Base-by-base conservation (phyloP, 92 coral and sea anemone genomes). In the Hydrozoanthus gracilis region DNA sequence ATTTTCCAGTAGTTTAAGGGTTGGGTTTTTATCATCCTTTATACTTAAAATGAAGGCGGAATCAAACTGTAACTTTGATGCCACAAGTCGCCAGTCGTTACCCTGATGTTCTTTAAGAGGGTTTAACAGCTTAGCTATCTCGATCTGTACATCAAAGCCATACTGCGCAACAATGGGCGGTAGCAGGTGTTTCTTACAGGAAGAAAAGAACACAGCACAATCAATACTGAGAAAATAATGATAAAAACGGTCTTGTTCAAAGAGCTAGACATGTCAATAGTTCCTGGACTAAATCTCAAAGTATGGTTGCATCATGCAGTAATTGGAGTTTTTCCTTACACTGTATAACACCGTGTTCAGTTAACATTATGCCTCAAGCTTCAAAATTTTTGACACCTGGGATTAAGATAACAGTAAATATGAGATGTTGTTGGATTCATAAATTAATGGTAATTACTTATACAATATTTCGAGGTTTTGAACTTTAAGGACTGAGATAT, bases 71-170 rank as follows among this genome's bases (percentile, higher is more conserved):
- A 96, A 88, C 15, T 95, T 87, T 8, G 98, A 96, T 4, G 95
- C 96, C 51, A 96, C 90, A 13, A 83, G 58, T 6, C 98, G 88
- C 93, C 95, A 96, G 77, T 96, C 98, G 80, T 77, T 82, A 45
- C 92, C 91, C 58, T 20, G 7, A n/a, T 80, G 92, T 18, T 88
- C 89, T 74, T 90, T 96, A 44, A 17, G 77, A 10, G 82, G 89
- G 73, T 96, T 82, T 16, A 96, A 87, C 2, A 13, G 55, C 8
- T 78, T 91, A 3, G 93, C 86, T 20, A 96, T 83, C 62, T 96
- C 92, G 14, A 75, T 75, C 65, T 77, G 88, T 10, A 94, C 9
- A 55, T 96, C 94, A 89, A 91, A 92, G 18, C 78, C 27, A 8
- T 87, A 77, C 1, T 89, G 86, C 13, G 87, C 73, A 2, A 94